A percentile compares a stretch with the other conserved stretches of the same genome.
phyloP scores from a whole-genome alignment of 2,113 vertebrate species.

The Mesocricetus auratus region DNA sequence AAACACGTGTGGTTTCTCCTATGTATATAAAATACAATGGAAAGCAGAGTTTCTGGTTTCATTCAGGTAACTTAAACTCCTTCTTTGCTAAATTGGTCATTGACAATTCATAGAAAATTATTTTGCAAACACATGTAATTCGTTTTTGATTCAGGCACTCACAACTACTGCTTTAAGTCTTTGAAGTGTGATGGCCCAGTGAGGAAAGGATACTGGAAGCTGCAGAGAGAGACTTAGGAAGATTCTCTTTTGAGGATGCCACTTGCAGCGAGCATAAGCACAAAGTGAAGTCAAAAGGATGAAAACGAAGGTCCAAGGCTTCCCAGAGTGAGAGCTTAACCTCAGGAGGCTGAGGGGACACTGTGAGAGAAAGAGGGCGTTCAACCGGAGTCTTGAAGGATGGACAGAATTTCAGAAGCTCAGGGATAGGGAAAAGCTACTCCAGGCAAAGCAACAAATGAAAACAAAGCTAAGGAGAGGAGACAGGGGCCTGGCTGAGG shows the following conservation, averaged over 20 bases:
- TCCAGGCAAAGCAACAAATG: not conserved
- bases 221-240: not conserved
- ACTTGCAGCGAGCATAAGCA: not conserved
- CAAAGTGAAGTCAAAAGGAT: not conserved
- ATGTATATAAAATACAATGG: not conserved
- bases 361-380: not conserved
- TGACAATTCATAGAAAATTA: not conserved
- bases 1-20: not conserved
- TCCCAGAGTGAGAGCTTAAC: not conserved
- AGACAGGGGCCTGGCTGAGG: not conserved
- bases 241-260: not conserved
- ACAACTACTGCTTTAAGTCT: not conserved
- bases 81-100: not conserved
- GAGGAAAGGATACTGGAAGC: not conserved
- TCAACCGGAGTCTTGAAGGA: not conserved
- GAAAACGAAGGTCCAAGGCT: not conserved
- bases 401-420: not conserved
- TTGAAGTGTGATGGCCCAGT: not conserved
- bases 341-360: not conserved
- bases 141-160: constrained; percentile 8
- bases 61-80: not conserved
- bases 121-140: not conserved
- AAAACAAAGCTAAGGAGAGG: not conserved
- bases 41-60: not conserved
- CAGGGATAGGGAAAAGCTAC: not conserved